These are phyloP conservation scores for Hippolais icterina DNA, from an alignment of 2,113 vertebrate species.

Conservation along the genomic window DNA sequence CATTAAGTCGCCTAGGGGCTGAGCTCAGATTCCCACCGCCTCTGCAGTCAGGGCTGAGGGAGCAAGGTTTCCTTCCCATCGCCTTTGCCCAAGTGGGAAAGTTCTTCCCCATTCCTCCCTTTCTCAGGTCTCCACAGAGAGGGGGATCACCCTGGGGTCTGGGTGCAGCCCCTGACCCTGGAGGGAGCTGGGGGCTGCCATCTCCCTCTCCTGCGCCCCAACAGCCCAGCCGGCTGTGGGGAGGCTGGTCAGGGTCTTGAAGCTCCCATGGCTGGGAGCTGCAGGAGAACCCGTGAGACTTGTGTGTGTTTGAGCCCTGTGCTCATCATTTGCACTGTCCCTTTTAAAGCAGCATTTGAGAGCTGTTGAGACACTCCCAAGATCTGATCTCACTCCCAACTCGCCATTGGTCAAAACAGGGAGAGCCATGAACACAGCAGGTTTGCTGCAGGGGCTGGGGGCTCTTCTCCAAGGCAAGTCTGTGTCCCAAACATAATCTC, in stretches of 20 bases:
- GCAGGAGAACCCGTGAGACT: not conserved
- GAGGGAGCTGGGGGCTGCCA: not conserved
- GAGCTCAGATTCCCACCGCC: constrained; percentile 35
- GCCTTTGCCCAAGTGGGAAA: not conserved
- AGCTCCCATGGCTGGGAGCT: not conserved
- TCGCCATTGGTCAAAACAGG: rapidly evolving
- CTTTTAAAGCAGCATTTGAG: not conserved
- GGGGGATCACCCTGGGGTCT: not conserved
- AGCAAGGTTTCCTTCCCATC: not conserved
- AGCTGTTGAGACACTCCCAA: not conserved
- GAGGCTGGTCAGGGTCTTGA: not conserved
- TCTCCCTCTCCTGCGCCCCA: not conserved
- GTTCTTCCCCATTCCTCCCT: not conserved
- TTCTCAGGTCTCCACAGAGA: not conserved
- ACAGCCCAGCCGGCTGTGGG: rapidly evolving
- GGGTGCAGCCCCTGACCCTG: not conserved
- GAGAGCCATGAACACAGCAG: not conserved
- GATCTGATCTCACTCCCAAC: not conserved
- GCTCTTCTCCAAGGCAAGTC: not conserved
- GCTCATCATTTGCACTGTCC: not conserved
- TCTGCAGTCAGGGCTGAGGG: not conserved
- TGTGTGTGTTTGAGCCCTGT: not conserved
- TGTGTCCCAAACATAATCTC: rapidly evolving
- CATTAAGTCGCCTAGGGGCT: constrained; percentile 44
- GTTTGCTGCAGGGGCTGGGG: not conserved